A percentile compares a stretch with the other conserved stretches of the same genome.
Conservation (phyloP, 2,888 invertebrate species). For the Apamea epomidion region DNA sequence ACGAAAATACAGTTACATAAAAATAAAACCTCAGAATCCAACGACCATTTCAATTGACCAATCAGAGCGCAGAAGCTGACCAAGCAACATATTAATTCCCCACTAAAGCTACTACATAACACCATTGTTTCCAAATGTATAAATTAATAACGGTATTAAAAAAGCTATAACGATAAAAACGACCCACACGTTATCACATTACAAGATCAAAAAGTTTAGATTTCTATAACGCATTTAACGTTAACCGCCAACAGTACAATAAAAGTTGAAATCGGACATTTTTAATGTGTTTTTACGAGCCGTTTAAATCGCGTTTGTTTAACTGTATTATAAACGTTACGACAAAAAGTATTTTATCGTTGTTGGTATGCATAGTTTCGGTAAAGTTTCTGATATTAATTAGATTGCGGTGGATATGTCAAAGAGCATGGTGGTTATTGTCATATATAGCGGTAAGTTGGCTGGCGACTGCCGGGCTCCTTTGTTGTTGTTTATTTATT, state of each 20-base stretch:
- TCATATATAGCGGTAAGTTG: constrained; percentile 20
- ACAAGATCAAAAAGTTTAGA: constrained; percentile 72
- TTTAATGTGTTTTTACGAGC: constrained; percentile 77
- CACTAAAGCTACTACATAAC: constrained; percentile 54
- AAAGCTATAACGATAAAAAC: constrained; percentile 61
- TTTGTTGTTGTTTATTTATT: constrained; percentile 42
- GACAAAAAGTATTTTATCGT: constrained; percentile 63
- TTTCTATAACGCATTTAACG: constrained; percentile 65
- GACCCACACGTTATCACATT: constrained; percentile 66
- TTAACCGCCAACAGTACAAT: constrained; percentile 69
- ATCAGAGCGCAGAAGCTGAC: constrained; percentile 46
- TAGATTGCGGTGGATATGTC: constrained; percentile 39
- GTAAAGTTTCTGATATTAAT: constrained; percentile 52
- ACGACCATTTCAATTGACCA: constrained; percentile 23
- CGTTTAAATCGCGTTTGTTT: constrained; percentile 75
- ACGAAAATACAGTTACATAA: background rate
- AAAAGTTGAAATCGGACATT: constrained; percentile 75
- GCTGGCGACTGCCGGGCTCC: constrained; percentile 6
- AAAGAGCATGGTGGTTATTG: constrained; percentile 31
- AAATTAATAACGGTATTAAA: constrained; percentile 68
- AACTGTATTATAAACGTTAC: constrained; percentile 73
- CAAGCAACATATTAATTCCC: constrained; percentile 54
- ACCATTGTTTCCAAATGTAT: constrained; percentile 61
- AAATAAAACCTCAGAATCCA: constrained; percentile 31
- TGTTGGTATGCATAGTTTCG: constrained; percentile 56